Base-by-base conservation (phyloP, 2,113 vertebrate species). In the Pseudonaja textilis region DNA sequence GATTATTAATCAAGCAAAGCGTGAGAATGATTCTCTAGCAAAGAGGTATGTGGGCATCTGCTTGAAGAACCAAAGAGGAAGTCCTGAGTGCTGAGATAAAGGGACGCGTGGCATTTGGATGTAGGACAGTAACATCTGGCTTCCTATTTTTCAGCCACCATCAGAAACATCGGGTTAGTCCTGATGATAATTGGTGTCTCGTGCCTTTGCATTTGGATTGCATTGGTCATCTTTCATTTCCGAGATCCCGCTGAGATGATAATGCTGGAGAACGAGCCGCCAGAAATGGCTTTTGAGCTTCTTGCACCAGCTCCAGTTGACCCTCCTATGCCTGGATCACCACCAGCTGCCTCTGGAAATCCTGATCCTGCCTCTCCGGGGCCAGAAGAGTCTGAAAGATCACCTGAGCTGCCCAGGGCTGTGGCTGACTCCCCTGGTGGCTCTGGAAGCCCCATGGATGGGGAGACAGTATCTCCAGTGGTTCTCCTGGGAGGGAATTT, bases 241-340 rank as follows among this genome's bases (percentile, higher is more conserved):
- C n/a, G 18, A 22, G 18, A 81, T 39, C 2, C 2, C 61, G 16
- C 12, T 2, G 61, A 69, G 69, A 39, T 39, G n/a, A 81, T 22
- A 34, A 3, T 1, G 26, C 25, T 18, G 86, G 26, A n/a, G 14
- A 26, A 54, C 2, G 69, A 8, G 16, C 69, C 1, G 0, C 47
- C 26, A 18, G 23, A 16, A 6, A 26, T 26, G 20, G 50, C 3
- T 29, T 14, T 6, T 4, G 25, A 47, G 25, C 61, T 69, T 69
- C 29, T 4, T 69, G 61, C 3, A 29, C 61, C 11, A 64, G 61
- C 5, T 64, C 26, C 61, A 29, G 26, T 29, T 16, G 29, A 69
- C 29, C 61, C 29, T n/a, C 61, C 61, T 29, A 14, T 64, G 61
- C 26, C 11, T n/a, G 61, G 29, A n/a, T 12, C 29, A n/a, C 29